These are phyloP conservation scores for Sinosuthora webbiana DNA, from an alignment of 2,113 vertebrate species.

Conservation along the genomic window DNA sequence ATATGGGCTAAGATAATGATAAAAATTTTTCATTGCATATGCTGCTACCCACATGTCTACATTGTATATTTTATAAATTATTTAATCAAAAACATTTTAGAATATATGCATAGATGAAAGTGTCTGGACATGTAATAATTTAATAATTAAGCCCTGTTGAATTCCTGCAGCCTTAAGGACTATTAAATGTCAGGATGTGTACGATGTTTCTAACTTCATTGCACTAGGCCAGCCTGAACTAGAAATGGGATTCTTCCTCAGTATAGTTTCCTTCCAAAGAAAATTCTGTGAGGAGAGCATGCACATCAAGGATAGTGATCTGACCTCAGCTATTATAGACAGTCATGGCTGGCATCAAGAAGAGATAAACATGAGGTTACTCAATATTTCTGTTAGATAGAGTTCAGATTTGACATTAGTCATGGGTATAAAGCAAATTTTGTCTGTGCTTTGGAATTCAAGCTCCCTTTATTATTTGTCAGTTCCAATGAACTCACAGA, in stretches of 20 bases:
- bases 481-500: conserved; percentile 57
- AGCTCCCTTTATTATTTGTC: conserved; percentile 33
- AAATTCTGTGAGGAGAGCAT: not conserved
- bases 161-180: conserved; percentile 10
- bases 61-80: not conserved
- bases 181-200: conserved; percentile 15
- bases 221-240: not conserved
- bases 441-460: conserved; percentile 56
- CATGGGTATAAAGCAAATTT: conserved; percentile 69
- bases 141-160: not conserved
- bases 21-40: not conserved
- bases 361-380: conserved; percentile 59
- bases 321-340: conserved; percentile 31
- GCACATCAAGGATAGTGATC: not conserved
- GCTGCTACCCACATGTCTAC: not conserved
- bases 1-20: not conserved
- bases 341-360: conserved; percentile 38
- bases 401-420: conserved; percentile 67
- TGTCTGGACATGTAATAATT: not conserved
- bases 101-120: not conserved
- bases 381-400: conserved; percentile 63
- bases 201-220: not conserved
- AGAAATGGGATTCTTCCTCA: not conserved
- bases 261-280: not conserved
- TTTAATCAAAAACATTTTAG: not conserved